phyloP scores from a whole-genome alignment of 2,888 invertebrate genomes.

The Sarcophaga carnaria region DNA sequence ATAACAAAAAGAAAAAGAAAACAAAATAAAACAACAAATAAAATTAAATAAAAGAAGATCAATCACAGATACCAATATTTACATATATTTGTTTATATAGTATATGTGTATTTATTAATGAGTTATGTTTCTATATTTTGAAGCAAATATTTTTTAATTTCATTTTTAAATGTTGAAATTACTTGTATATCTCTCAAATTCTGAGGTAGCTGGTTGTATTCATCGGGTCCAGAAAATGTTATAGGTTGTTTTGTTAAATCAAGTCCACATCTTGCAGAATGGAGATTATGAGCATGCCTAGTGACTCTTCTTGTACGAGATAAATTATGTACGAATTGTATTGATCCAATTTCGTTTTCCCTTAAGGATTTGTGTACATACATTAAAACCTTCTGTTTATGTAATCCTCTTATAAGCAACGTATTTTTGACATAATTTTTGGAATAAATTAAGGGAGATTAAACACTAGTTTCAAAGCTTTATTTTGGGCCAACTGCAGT shows the following conservation, averaged over 20 bases:
- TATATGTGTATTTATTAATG: too few relatives aligned
- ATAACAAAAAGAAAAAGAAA: too few relatives aligned
- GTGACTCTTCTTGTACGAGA: not conserved
- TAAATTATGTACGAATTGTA: not conserved
- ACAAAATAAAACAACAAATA: too few relatives aligned
- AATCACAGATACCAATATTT: too few relatives aligned
- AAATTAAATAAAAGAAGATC: too few relatives aligned
- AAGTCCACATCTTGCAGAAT: not conserved
- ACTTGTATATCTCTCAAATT: not conserved
- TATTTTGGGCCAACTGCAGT: too few relatives aligned
- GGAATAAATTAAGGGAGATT: too few relatives aligned
- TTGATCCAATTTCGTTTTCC: not conserved
- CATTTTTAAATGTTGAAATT: constrained; percentile 1
- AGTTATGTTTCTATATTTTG: constrained; percentile 6
- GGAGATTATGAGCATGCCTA: not conserved
- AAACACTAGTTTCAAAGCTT: too few relatives aligned
- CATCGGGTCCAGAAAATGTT: not conserved
- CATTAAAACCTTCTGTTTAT: not conserved
- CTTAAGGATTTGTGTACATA: not conserved
- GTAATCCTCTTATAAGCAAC: not conserved
- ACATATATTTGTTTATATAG: too few relatives aligned
- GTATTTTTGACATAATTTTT: too few relatives aligned
- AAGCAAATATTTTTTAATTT: not conserved
- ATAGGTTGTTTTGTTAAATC: constrained; percentile 3
- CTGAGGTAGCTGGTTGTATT: not conserved